Conservation (phyloP, 2,888 invertebrate species). For the Ennomos fuscantarius region DNA sequence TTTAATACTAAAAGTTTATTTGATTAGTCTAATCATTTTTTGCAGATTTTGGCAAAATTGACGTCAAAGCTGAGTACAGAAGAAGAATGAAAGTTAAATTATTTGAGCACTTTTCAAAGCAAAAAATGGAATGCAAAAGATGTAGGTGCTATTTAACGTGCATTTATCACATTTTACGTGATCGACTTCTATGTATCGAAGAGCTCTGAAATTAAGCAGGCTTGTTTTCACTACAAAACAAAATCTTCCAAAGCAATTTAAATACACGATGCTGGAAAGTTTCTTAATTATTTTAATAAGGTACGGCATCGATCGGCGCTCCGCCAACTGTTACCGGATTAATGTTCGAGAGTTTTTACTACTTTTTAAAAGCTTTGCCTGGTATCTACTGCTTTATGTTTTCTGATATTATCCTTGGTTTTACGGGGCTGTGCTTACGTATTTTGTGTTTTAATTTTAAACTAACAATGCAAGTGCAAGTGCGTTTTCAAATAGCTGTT, state of each 20-base stretch:
- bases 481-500: background rate
- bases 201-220: no score
- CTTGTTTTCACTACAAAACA: constrained; percentile 24
- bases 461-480: constrained; percentile 30
- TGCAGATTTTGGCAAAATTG: no score
- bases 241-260: constrained; percentile 40
- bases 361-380: constrained; percentile 71
- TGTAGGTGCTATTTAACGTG: no score
- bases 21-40: no score
- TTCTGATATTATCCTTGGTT: constrained; percentile 54
- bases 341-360: constrained; percentile 72
- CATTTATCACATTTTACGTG: no score
- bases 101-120: no score
- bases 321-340: constrained; percentile 74
- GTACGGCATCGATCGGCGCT: constrained; percentile 59
- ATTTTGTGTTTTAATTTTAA: constrained; percentile 43
- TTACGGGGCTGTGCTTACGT: constrained; percentile 50
- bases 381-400: constrained; percentile 50
- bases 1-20: no score
- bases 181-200: no score
- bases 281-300: constrained; percentile 64
- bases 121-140: no score
- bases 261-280: constrained; percentile 46
- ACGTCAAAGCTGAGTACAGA: no score
- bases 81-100: no score